Conservation (phyloP, 2,888 invertebrate species). For the Lissonota sp. region DNA sequence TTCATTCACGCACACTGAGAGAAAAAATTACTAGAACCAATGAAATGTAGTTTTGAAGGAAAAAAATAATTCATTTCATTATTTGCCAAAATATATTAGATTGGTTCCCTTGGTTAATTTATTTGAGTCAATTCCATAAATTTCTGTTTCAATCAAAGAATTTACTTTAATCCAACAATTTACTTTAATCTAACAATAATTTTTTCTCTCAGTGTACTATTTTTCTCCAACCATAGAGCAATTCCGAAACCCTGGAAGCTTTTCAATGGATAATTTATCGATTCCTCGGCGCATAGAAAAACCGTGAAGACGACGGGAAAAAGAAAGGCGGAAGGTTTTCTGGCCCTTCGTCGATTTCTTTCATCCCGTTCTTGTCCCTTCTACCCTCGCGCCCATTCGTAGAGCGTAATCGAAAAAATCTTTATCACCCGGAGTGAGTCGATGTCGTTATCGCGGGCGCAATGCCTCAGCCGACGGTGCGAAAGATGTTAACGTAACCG, state of each 20-base stretch:
- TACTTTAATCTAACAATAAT: too few species aligned
- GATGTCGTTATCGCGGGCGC: constrained; percentile 63
- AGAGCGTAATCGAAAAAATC: constrained; percentile 68
- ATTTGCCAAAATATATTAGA: too few species aligned
- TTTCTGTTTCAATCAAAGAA: too few species aligned
- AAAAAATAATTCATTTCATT: too few species aligned
- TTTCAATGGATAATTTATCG: constrained; percentile 45
- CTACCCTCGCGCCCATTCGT: constrained; percentile 33
- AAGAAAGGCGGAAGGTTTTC: constrained; percentile 13
- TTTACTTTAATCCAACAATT: too few species aligned
- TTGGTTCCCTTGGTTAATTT: too few species aligned
- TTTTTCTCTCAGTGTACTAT: too few species aligned
- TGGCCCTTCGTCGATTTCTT: constrained; percentile 6
- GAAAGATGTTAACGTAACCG: constrained; percentile 66
- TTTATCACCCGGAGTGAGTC: constrained; percentile 62
- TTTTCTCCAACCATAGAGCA: too few species aligned
- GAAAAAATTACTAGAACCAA: too few species aligned
- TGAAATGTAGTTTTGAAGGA: too few species aligned
- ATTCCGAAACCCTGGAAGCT: constrained; percentile 29
- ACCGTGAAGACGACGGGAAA: constrained; percentile 8
- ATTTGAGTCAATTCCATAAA: too few species aligned
- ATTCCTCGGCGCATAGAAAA: constrained; percentile 28
- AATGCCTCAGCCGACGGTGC: constrained; percentile 39
- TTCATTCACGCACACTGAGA: too few species aligned
- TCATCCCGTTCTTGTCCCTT: constrained; percentile 11